Base-by-base conservation (phyloP, 1,140 invertebrate species). In the Leptestheria dahalacensis region DNA sequence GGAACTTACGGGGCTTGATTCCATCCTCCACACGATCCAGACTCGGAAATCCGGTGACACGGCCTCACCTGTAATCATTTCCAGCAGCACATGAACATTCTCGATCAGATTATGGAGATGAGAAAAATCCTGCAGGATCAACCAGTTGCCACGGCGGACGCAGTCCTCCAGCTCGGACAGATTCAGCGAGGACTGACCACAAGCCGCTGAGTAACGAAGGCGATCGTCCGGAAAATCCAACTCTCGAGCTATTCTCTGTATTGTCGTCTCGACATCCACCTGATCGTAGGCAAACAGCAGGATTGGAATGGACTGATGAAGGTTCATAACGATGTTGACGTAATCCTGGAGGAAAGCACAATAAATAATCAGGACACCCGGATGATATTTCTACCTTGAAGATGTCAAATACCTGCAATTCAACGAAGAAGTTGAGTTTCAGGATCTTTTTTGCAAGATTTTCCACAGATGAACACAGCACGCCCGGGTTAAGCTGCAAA, bases 161-260 rank as follows among this genome's bases (percentile, higher is more conserved):
- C 48, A 50, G 52, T 60, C 58, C 48, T 60, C 58, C 28, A 60
- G 21, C 52, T 60, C 58, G 15, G 24, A 48, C 48, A 48, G 52
- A 20, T 29, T 52, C n/a, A 60, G 29, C 33, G 29, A 18, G 4
- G 29, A 29, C 12, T 18, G 26, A 21, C 58, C 49, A 9, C 48
- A 48, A 18, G 51, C 49, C 2, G 58, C 49, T 12, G 58, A 48
- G 18, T 26, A 52, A 1, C 58, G 58, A 10, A 52, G 18, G 23
- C 58, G 20, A 20, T 60, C 58, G 24, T 60, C 58, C 0, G 58
- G 58, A 4, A 60, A 60, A 29, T 60, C 58, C 10, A 52, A 20
- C 52, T 60, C 58, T 24, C 41, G 25, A 2, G 47, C 47, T 2
- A 60, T 2, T 26, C 26, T 33, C 28, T 33, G 51, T 3, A 60